Evolutionary conservation across 2,888 invertebrate species (phyloP).

Genomic region (Escarpia spicata): DNA sequence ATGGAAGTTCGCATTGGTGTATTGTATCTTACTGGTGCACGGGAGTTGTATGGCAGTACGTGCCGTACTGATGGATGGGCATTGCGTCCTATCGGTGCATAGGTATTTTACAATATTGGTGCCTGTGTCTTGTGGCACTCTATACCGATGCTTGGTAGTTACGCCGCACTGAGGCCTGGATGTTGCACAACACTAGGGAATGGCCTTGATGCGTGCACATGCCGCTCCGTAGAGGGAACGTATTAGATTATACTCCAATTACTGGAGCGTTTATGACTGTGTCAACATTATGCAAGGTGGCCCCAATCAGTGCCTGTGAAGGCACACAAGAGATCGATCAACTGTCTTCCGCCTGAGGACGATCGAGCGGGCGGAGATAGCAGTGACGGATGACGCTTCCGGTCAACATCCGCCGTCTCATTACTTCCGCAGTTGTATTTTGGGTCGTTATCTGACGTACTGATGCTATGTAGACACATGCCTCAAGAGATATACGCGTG

Average conservation of each 20-base stretch:
- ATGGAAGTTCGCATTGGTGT: not conserved
- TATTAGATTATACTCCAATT: not conserved
- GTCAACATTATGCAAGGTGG: not conserved
- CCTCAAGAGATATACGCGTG: not conserved
- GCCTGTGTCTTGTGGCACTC: not conserved
- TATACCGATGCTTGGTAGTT: not conserved
- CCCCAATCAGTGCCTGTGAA: not conserved
- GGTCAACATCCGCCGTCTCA: not conserved
- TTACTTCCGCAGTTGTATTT: not conserved
- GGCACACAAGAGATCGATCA: not conserved
- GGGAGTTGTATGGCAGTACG: no score
- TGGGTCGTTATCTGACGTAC: not conserved
- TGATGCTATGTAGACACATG: not conserved
- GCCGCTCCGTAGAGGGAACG: not conserved
- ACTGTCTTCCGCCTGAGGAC: not conserved
- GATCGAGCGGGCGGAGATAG: not conserved
- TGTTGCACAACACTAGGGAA: not conserved
- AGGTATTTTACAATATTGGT: not conserved
- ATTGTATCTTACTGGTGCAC: no score
- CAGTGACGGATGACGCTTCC: not conserved
- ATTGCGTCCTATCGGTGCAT: no score
- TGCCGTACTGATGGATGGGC: not conserved
- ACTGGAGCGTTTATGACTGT: not conserved
- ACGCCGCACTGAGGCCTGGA: not conserved
- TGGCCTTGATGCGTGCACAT: not conserved